phyloP scores from a whole-genome alignment of 2,797 vertebrate genomes.

The Percopsis omiscomaycus region DNA sequence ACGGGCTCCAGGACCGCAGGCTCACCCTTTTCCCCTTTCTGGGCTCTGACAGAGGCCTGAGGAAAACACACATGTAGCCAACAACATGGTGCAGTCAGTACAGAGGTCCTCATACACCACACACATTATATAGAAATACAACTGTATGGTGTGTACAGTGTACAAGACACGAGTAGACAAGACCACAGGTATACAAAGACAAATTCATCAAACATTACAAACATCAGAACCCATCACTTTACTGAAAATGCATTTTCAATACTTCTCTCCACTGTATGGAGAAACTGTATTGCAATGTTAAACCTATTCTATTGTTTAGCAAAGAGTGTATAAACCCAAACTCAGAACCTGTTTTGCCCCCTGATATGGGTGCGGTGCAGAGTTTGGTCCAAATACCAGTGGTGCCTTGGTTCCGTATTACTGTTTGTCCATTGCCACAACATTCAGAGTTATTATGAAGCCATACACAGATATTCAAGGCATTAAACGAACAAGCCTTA shows the following conservation, averaged over 20 bases:
- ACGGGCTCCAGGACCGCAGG: slow-evolving; percentile 90
- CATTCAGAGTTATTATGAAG: slow-evolving; percentile 30
- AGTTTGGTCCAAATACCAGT: slow-evolving; percentile 21
- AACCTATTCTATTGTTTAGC: neutral
- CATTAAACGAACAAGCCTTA: slow-evolving; percentile 32
- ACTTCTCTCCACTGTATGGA: neutral
- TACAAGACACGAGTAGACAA: neutral
- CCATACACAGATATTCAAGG: slow-evolving; percentile 37
- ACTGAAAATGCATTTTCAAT: neutral
- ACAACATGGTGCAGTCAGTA: slow-evolving; percentile 76
- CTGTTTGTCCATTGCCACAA: slow-evolving; percentile 20
- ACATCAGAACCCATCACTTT: neutral
- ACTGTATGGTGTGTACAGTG: neutral
- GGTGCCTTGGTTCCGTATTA: slow-evolving; percentile 30
- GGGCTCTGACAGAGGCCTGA: slow-evolving; percentile 81
- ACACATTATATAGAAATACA: neutral
- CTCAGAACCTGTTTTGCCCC: slow-evolving; percentile 28
- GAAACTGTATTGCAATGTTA: neutral
- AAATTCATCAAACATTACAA: slow-evolving; percentile 2
- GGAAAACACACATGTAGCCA: slow-evolving; percentile 86
- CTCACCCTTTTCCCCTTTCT: slow-evolving; percentile 92
- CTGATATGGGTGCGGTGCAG: neutral
- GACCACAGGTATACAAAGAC: neutral
- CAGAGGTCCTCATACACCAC: slow-evolving; percentile 21
- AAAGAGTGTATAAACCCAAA: slow-evolving; percentile 5